phyloP scores from a whole-genome alignment of 2,888 invertebrate species.

The Eutolmus rufibarbis region DNA sequence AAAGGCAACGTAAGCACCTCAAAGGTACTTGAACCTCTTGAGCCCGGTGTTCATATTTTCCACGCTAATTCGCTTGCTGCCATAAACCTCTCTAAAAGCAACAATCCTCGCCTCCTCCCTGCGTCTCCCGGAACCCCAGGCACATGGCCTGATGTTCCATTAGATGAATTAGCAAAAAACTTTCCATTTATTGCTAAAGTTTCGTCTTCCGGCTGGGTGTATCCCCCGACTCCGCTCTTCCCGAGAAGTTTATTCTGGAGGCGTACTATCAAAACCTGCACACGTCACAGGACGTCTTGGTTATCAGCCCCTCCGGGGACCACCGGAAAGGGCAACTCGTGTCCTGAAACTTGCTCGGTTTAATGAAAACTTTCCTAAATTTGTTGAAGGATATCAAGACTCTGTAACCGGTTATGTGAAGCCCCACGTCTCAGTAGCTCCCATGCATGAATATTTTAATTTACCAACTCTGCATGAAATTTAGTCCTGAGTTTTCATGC shows the following conservation, averaged over 20 bases:
- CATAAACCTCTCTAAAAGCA: not conserved
- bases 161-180: not conserved
- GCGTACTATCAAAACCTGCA: not conserved
- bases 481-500: not conserved
- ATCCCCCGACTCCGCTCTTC: not conserved
- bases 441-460: not conserved
- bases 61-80: not conserved
- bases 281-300: not conserved
- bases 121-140: not conserved
- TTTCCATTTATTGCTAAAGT: not conserved
- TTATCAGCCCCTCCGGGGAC: not conserved
- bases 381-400: conserved; percentile 9
- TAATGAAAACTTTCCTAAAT: not conserved
- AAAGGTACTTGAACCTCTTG: not conserved
- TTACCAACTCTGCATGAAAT: not conserved
- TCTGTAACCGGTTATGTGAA: not conserved
- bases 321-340: not conserved
- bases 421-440: not conserved
- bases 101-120: not conserved
- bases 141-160: not conserved
- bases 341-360: not conserved
- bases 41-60: not conserved
- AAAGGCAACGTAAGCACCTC: not conserved
- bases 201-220: not conserved
- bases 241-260: not conserved